Conservation (phyloP, 1,140 invertebrate genomes). For the Amyelois transitella region DNA sequence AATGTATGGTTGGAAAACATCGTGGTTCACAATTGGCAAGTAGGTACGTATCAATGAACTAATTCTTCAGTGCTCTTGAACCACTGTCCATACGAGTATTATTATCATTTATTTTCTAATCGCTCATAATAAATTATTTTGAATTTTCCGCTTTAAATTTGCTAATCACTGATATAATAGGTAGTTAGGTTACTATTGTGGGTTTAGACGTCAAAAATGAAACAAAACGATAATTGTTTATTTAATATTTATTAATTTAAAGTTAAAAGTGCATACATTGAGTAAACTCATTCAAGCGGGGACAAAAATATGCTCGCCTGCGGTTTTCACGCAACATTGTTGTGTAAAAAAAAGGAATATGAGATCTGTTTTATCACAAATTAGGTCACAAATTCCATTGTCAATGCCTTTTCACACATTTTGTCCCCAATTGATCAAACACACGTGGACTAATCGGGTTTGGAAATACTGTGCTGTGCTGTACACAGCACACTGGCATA, state of each 20-base stretch:
- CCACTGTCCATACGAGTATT: too few species aligned
- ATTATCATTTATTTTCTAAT: too few species aligned
- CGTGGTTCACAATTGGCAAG: too few species aligned
- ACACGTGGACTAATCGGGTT: background rate
- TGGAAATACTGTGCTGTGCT: background rate
- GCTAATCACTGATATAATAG: too few species aligned
- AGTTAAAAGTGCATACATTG: constrained; percentile 53
- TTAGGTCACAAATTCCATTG: constrained; percentile 38
- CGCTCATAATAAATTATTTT: too few species aligned
- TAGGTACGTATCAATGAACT: too few species aligned
- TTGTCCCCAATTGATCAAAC: constrained; percentile 30
- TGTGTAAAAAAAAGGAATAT: constrained; percentile 37
- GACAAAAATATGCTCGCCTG: constrained; percentile 40
- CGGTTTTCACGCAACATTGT: background rate
- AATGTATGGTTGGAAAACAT: too few species aligned
- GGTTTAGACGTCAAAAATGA: constrained; percentile 5
- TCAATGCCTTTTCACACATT: constrained; percentile 20
- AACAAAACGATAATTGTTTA: constrained; percentile 19
- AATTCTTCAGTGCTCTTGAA: too few species aligned
- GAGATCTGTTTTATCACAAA: constrained; percentile 61
- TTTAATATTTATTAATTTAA: constrained; percentile 61
- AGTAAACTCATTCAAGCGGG: constrained; percentile 47
- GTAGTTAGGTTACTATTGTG: too few species aligned
- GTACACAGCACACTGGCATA: background rate
- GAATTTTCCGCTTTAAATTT: too few species aligned